phyloP scores from a whole-genome alignment of 2,113 vertebrate genomes.

The Archilochus colubris region DNA sequence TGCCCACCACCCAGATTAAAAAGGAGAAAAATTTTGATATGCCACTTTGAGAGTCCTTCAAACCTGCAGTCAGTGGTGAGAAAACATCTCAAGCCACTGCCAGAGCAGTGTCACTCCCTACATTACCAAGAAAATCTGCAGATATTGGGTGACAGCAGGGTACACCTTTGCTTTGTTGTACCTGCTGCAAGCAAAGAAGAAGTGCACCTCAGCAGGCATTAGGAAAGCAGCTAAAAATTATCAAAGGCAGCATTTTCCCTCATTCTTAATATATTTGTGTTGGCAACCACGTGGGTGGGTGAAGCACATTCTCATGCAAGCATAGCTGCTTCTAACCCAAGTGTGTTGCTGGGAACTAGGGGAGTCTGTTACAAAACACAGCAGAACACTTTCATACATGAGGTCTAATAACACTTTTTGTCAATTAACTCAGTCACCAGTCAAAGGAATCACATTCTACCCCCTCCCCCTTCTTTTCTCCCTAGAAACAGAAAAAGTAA shows the following conservation, averaged over 20 bases:
- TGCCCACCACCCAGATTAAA: background rate
- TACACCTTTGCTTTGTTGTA: background rate
- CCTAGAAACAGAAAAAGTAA: slow-evolving; percentile 58
- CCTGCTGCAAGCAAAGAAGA: background rate
- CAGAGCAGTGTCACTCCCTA: background rate
- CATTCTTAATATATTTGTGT: background rate
- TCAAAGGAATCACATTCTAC: slow-evolving; percentile 59
- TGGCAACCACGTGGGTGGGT: background rate
- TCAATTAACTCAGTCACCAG: slow-evolving; percentile 65
- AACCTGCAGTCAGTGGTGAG: background rate
- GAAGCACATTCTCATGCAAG: background rate
- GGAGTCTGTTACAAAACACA: slow-evolving; percentile 31
- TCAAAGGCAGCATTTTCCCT: background rate
- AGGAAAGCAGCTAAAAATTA: background rate
- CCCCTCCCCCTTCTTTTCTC: slow-evolving; percentile 46
- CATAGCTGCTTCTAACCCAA: slow-evolving; percentile 29
- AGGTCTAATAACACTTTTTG: slow-evolving; percentile 59
- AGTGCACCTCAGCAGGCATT: background rate
- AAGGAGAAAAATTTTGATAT: background rate
- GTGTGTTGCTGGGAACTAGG: background rate
- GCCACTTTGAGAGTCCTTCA: fast-evolving
- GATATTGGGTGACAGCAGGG: background rate
- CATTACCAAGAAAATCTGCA: background rate
- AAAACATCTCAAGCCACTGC: background rate
- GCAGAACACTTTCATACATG: background rate